These are phyloP conservation scores for Dipodomys stephensi DNA, from an alignment of 2,113 vertebrate species.

Conservation along the genomic window DNA sequence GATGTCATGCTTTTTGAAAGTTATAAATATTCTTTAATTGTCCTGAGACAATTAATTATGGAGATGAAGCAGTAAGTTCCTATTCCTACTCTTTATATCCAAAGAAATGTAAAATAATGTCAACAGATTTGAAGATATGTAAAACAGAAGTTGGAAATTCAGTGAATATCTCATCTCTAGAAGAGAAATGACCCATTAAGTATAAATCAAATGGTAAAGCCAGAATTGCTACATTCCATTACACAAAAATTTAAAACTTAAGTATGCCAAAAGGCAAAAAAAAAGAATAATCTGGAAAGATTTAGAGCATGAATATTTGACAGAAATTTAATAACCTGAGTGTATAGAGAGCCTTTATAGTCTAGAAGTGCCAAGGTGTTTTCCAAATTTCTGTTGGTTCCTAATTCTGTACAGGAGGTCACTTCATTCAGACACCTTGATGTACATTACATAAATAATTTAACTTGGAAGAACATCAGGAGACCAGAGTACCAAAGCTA, in stretches of 20 bases:
- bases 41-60: background rate
- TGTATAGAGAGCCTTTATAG: slow-evolving; percentile 23
- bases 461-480: slow-evolving; percentile 65
- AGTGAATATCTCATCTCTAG: background rate
- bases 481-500: slow-evolving; percentile 3
- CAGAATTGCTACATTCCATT: slow-evolving; percentile 7
- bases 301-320: slow-evolving; percentile 46
- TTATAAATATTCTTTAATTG: background rate
- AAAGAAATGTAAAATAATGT: slow-evolving; percentile 3
- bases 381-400: slow-evolving; percentile 52
- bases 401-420: slow-evolving; percentile 48
- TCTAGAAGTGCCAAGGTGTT: slow-evolving; percentile 44
- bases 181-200: slow-evolving; percentile 17
- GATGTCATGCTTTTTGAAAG: no score
- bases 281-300: slow-evolving; percentile 20
- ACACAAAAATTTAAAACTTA: slow-evolving; percentile 24
- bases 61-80: background rate
- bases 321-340: slow-evolving; percentile 48
- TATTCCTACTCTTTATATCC: background rate
- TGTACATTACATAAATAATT: slow-evolving; percentile 32
- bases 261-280: slow-evolving; percentile 37
- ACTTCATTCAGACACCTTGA: slow-evolving; percentile 50
- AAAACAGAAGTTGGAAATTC: slow-evolving; percentile 22
- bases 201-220: slow-evolving; percentile 50
- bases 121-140: background rate